These are phyloP conservation scores for Phoxinus dragarum DNA, from an alignment of 2,797 vertebrate species.

Conservation along the genomic window DNA sequence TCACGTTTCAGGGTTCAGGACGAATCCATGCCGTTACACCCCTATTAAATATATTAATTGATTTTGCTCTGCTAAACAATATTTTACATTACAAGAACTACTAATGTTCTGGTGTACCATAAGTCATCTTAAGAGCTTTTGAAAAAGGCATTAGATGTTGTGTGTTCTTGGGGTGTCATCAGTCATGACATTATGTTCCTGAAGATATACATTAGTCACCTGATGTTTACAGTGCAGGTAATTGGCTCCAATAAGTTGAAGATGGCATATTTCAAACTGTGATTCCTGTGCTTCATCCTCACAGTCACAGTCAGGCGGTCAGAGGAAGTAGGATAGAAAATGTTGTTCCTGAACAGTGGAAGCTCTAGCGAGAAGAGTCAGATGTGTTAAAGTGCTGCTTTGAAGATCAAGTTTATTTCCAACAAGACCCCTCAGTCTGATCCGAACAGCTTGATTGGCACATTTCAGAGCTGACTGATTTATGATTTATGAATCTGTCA, in stretches of 20 bases:
- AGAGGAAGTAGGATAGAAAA: not conserved
- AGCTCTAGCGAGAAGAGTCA: not conserved
- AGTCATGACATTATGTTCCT: not conserved
- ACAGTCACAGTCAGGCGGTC: not conserved
- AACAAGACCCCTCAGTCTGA: not conserved
- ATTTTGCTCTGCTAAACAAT: not conserved
- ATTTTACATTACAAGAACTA: not conserved
- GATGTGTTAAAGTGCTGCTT: not conserved
- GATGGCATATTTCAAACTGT: not conserved
- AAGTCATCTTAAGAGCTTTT: not conserved
- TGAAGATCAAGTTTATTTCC: not conserved
- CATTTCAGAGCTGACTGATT: not conserved
- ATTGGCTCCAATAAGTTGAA: not conserved
- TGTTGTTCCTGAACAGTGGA: not conserved
- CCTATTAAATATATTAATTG: not conserved
- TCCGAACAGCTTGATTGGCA: no score
- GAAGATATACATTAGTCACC: not conserved
- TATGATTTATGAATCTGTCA: not conserved
- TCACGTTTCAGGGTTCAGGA: no score
- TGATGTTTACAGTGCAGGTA: not conserved
- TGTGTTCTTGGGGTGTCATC: not conserved
- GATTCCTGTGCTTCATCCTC: not conserved
- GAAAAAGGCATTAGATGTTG: not conserved
- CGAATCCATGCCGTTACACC: no score
- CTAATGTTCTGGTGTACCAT: not conserved